Conservation (phyloP, 2,797 vertebrate species). For the Takifugu rubripes region DNA sequence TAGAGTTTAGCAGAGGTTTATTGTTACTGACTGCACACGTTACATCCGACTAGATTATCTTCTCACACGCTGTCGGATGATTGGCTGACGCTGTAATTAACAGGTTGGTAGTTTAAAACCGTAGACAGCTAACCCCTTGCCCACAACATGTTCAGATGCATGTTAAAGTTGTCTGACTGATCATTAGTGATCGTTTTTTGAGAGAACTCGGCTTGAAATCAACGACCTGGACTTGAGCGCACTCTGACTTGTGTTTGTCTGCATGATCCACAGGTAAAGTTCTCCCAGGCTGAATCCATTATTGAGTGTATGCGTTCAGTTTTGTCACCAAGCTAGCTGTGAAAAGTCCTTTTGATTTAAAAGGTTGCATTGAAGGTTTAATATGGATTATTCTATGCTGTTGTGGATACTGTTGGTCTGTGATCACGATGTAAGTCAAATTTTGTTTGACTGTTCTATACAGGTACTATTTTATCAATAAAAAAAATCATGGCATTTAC, state of each 20-base stretch:
- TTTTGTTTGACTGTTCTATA: conserved; percentile 71
- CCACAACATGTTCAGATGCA: conserved; percentile 40
- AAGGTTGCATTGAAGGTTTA: conserved; percentile 59
- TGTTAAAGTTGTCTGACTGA: conserved; percentile 46
- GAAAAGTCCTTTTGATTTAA: conserved; percentile 53
- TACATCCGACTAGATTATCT: conserved; percentile 28
- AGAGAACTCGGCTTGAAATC: conserved; percentile 42
- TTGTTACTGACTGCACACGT: conserved; percentile 27
- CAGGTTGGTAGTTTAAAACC: conserved; percentile 19
- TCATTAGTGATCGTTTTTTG: conserved; percentile 12
- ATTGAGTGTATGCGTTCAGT: conserved; percentile 35
- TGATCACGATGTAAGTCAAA: conserved; percentile 67
- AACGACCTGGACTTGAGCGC: conserved; percentile 42
- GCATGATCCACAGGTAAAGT: conserved; percentile 44
- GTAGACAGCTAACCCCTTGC: neutral
- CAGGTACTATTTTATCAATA: conserved; percentile 81
- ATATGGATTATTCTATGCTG: conserved; percentile 48
- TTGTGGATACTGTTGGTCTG: conserved; percentile 68
- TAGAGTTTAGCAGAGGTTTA: conserved; percentile 17
- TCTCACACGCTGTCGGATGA: conserved; percentile 17
- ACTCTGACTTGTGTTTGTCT: conserved; percentile 38
- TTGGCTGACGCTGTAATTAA: conserved; percentile 15
- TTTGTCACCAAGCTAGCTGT: conserved; percentile 43
- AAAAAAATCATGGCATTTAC: conserved; percentile 52
- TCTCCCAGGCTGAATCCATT: conserved; percentile 35